These are phyloP conservation scores for Marmota monax DNA, from an alignment of 2,113 vertebrate species.

Conservation along the genomic window DNA sequence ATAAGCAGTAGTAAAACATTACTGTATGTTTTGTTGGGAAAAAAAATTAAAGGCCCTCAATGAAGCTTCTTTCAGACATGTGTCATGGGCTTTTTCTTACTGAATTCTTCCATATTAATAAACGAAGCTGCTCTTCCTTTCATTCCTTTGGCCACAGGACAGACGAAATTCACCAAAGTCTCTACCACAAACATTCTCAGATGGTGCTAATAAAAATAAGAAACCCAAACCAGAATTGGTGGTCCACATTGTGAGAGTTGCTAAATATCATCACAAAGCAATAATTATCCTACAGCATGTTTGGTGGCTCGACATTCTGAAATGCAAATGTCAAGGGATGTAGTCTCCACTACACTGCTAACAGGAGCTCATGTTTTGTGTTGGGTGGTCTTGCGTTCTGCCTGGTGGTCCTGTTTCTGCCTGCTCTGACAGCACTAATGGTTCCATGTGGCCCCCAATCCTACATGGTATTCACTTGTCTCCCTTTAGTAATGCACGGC, in stretches of 20 bases:
- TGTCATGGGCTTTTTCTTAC: constrained; percentile 83
- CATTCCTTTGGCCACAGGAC: constrained; percentile 86
- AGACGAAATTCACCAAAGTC: constrained; percentile 85
- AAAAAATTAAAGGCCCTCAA: constrained; percentile 49
- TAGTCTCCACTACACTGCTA: constrained; percentile 11
- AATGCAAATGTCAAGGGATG: constrained; percentile 74
- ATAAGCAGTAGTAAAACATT: constrained; percentile 74
- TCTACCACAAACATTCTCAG: constrained; percentile 90
- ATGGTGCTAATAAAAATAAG: constrained; percentile 86
- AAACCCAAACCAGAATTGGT: constrained; percentile 86
- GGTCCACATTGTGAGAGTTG: constrained; percentile 78
- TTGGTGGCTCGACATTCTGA: constrained; percentile 77
- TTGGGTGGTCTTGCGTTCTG: constrained; percentile 80
- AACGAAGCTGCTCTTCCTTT: constrained; percentile 82
- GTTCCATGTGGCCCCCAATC: constrained; percentile 39
- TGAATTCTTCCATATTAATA: constrained; percentile 84
- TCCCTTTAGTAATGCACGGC: constrained; percentile 51
- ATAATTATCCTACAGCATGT: constrained; percentile 70
- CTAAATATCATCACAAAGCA: constrained; percentile 82
- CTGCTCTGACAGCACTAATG: constrained; percentile 65
- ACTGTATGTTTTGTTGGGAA: constrained; percentile 66
- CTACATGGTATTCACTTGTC: constrained; percentile 41
- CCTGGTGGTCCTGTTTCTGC: constrained; percentile 79
- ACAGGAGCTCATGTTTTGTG: constrained; percentile 61
- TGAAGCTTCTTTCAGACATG: constrained; percentile 84